Evolutionary conservation across 1,140 invertebrate genomes (phyloP), one percentile per base, ranked within the genome.

Genomic region (Drosophila pandora): DNA sequence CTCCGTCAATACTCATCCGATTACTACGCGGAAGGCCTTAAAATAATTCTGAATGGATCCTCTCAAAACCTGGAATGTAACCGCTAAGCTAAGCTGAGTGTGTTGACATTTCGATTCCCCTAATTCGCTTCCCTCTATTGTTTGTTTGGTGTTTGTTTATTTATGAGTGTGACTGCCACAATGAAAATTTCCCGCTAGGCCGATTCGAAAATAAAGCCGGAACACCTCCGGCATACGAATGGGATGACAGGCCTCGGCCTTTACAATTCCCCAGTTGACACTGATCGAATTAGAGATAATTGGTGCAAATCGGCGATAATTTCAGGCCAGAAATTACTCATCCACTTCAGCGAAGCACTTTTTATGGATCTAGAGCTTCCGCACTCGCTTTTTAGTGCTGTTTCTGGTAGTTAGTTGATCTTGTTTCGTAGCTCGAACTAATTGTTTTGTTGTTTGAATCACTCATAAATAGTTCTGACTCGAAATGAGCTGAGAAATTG

Each of bases 371-470:
- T 7, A 10, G 7, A 25, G 28, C 50, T 68, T 69, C 63, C 63
- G 65, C 50, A 55, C 39, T 54, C 0, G 4, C 6, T 32, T 9
- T 43, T 30, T 25, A 12, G 10, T 37, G 34, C 22, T 50, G 2
- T 28, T 25, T 30, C n/a, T 5, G 13, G 13, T 13, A 37, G 8
- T 28, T 39, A 45, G 64, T 67, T 64, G 37, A 53, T 30, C 21
- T 56, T 23, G 23, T 21, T 32, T 50, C 39, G 17, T 0, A 17
- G 17, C 17, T 17, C 17, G 21, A 43, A 69, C 65, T 69, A 69
- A 69, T 69, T 69, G 65, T 69, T 69, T 52, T 69, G 56, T 69
- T 69, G 50, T 68, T 41, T 30, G 48, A 69, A 68, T 68, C 68
- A 48, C 50, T 55, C 65, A 68, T 67, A 68, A 69, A 47, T 56